Percentiles rank a stretch among this genome's conserved stretches.
Evolutionary conservation across 2,888 invertebrate species (phyloP).

Genomic region (Invenusta paracnida): DNA sequence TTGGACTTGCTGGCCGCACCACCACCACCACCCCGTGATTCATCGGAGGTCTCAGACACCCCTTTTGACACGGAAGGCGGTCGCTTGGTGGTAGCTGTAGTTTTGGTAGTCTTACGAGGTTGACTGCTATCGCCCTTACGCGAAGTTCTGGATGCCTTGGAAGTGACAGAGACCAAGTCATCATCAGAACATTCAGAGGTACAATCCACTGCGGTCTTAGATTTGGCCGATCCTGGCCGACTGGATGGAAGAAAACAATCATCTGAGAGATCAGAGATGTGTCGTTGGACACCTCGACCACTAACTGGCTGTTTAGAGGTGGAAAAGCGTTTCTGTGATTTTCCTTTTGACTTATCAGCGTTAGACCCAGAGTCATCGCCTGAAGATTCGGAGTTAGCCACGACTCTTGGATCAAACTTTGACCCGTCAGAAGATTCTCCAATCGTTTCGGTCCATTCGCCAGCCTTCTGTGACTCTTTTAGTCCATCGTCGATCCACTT

Average conservation of each 20-base stretch:
- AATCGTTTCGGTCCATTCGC: background rate
- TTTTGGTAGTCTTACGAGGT: background rate
- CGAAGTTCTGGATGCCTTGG: background rate
- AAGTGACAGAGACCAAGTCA: background rate
- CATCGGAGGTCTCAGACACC: background rate
- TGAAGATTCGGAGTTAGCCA: background rate
- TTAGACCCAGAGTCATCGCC: background rate
- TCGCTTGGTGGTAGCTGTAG: background rate
- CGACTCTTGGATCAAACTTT: background rate
- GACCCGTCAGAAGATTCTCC: background rate
- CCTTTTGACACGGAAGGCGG: constrained; percentile 3
- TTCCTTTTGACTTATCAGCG: background rate
- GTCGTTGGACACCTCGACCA: background rate
- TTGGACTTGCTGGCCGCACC: too few species aligned
- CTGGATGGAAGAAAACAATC: background rate
- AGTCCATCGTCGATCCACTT: background rate
- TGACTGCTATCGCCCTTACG: background rate
- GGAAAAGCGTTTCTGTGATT: background rate
- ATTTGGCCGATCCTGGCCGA: background rate
- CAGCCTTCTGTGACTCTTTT: background rate
- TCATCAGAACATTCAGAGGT: background rate
- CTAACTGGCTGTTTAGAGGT: background rate
- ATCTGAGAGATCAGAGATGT: background rate
- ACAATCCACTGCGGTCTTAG: background rate
- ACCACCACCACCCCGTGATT: background rate